Evolutionary conservation across 53 echinoderm and acorn worm genomes (phyloP).

Genomic region (Echinarachnius parma): DNA sequence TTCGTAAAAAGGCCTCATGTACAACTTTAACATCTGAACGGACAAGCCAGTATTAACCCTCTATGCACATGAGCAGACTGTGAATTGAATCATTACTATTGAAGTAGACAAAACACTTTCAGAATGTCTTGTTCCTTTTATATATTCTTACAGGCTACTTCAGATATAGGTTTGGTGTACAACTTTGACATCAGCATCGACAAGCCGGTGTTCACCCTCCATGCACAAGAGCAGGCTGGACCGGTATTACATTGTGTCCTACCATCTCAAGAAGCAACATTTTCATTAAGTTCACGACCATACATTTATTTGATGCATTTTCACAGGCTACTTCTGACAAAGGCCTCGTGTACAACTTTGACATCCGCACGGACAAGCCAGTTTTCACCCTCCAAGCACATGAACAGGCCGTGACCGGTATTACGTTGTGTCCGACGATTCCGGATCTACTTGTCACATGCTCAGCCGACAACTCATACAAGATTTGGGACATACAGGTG

Average conservation of each 20-base stretch:
- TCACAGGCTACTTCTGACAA: slow-evolving; percentile 79
- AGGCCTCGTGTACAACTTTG: slow-evolving; percentile 69
- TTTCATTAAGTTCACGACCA: too few relatives aligned
- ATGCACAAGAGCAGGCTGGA: slow-evolving; percentile 73
- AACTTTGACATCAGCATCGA: slow-evolving; percentile 71
- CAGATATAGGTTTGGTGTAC: slow-evolving; percentile 76
- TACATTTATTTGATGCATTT: too few relatives aligned
- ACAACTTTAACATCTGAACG: too few relatives aligned
- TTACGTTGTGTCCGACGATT: slow-evolving; percentile 57
- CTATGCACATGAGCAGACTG: too few relatives aligned
- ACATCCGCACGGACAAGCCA: slow-evolving; percentile 71
- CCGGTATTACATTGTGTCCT: slow-evolving; percentile 8
- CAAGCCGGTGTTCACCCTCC: slow-evolving; percentile 73
- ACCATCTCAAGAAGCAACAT: too few relatives aligned
- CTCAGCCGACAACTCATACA: slow-evolving; percentile 81
- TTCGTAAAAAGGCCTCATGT: too few relatives aligned
- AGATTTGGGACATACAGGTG: slow-evolving; percentile 96
- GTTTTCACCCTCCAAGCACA: slow-evolving; percentile 87
- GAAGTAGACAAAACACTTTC: too few relatives aligned
- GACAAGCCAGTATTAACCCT: too few relatives aligned
- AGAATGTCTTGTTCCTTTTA: too few relatives aligned
- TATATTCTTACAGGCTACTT: slow-evolving; percentile 59
- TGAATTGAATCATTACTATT: too few relatives aligned
- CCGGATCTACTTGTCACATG: slow-evolving; percentile 78
- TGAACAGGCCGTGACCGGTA: slow-evolving; percentile 66